phyloP scores from a whole-genome alignment of 2,797 vertebrate genomes.

The Cynopterus sphinx region DNA sequence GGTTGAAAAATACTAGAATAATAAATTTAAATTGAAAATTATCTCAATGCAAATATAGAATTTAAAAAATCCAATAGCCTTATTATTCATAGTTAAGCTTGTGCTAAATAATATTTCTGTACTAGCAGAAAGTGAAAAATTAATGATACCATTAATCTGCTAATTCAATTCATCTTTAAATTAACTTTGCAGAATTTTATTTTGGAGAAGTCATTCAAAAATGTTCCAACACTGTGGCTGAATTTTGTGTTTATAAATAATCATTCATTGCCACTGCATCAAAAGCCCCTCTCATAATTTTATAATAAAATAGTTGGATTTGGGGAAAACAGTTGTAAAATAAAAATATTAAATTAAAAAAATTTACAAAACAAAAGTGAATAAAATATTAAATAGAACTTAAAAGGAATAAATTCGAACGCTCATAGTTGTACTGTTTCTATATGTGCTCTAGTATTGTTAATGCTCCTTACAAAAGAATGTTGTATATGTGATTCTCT shows the following conservation, averaged over 20 bases:
- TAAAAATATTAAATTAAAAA: no score
- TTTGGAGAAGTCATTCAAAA: background rate
- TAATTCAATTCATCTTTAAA: background rate
- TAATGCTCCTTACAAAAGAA: background rate
- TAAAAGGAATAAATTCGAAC: background rate
- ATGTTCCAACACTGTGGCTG: background rate
- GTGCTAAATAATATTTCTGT: background rate
- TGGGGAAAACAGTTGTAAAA: background rate
- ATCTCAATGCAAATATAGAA: background rate
- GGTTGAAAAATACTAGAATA: background rate
- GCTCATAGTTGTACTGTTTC: background rate
- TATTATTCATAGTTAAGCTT: background rate
- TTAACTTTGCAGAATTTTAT: background rate
- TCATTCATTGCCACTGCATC: background rate
- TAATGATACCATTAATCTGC: background rate
- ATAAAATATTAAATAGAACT: background rate
- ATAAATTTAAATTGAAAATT: background rate
- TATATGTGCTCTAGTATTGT: background rate
- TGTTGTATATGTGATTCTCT: background rate
- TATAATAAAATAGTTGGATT: background rate
- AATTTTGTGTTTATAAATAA: background rate
- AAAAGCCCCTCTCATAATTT: background rate
- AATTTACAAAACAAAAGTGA: background rate
- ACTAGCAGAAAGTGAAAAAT: background rate
- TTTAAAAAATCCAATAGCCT: background rate